Base-by-base conservation (phyloP, 2,888 invertebrate species). In the Muschampia plurimacula region DNA sequence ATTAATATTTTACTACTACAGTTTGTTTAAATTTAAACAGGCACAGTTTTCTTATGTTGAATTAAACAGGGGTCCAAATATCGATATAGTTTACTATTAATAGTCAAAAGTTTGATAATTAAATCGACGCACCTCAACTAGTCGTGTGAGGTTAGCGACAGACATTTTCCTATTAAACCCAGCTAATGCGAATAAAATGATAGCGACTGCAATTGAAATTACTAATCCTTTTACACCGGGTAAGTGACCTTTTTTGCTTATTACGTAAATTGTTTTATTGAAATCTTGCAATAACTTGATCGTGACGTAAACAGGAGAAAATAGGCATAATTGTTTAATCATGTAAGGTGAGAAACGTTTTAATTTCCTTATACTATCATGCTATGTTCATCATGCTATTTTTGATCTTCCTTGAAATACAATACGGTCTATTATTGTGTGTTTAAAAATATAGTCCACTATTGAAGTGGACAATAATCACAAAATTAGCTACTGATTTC, bases 121-220 rank as follows among this genome's bases (percentile, higher is more conserved):
- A 32, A 32, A 59, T 32, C 28, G 1, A 60, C 67, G 84, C 85
- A 85, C 83, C 73, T 39, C 75, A 74, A 76, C 69, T 62, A 44
- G 79, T 80, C 82, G 86, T 66, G 70, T 81, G 78, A 80, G 78
- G 76, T 65, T 69, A 77, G 82, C 81, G 60, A n/a, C 60, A 83
- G 83, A 83, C 79, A 76, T 82, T 86, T 84, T 86, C 87, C 86
- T 85, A 88, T 89, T 85, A 87, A 80, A 80, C 77, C 78, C 73
- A 80, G 83, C 85, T 90, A 89, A 90, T 91, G 90, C 81, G 86
- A 90, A 90, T 88, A 87, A 87, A 87, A 90, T 89, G 83, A 88
- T 86, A 86, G 84, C 79, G 76, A 76, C 73, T 79, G 82, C 85
- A 84, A 88, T 86, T 89, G 86, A 86, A 88, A 86, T 83, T 80